Conservation (phyloP, 2,113 vertebrate genomes). For the Eurypyga helias region DNA sequence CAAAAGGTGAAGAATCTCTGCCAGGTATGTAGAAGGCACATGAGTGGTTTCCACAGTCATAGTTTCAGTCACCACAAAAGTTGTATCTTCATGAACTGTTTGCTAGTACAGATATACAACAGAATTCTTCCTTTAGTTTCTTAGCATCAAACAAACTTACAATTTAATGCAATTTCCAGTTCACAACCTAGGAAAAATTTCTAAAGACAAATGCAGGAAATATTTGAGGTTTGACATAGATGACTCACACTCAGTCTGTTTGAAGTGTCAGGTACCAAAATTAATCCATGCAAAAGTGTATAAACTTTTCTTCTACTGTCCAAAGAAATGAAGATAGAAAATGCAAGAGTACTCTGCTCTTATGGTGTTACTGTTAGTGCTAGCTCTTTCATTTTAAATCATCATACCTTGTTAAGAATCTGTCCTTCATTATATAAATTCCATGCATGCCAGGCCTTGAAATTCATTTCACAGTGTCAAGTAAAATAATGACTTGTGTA, state of each 20-base stretch:
- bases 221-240: neutral
- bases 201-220: neutral
- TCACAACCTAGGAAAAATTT: constrained; percentile 2
- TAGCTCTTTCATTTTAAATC: neutral
- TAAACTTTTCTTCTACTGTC: neutral
- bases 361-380: neutral
- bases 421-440: neutral
- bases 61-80: constrained; percentile 74
- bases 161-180: constrained; percentile 35
- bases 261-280: neutral
- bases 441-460: neutral
- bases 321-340: neutral
- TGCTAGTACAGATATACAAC: constrained; percentile 82
- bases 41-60: constrained; percentile 82
- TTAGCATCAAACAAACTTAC: neutral
- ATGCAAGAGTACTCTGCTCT: neutral
- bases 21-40: constrained; percentile 85
- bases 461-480: neutral
- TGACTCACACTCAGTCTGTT: neutral
- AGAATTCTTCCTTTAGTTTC: constrained; percentile 74
- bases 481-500: neutral
- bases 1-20: constrained; percentile 85
- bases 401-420: neutral
- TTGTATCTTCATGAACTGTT: constrained; percentile 78
- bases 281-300: neutral